These are phyloP conservation scores for Agrochola macilenta DNA, from an alignment of 2,888 invertebrate species.

Conservation along the genomic window DNA sequence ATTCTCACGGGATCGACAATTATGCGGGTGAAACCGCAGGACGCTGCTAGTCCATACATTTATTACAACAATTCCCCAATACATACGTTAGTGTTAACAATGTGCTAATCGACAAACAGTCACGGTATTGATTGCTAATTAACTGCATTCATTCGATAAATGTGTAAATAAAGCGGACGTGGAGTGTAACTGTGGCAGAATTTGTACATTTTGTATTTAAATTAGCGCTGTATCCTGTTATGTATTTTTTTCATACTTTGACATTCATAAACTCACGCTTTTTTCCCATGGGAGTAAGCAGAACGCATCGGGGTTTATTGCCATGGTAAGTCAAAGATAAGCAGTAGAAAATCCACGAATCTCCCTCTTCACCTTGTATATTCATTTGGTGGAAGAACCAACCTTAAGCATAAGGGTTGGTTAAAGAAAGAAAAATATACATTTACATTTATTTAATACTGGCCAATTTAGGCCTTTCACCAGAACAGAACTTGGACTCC, in stretches of 20 bases:
- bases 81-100: background rate
- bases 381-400: background rate
- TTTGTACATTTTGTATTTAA: constrained; percentile 1
- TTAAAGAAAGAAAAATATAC: background rate
- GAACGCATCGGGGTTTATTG: background rate
- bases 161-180: constrained; percentile 27
- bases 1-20: no score
- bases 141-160: constrained; percentile 44
- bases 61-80: background rate
- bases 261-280: background rate
- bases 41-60: no score
- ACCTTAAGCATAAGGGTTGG: no score
- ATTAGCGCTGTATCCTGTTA: background rate
- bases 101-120: constrained; percentile 51
- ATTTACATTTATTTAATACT: no score
- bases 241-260: no score
- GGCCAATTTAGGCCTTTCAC: background rate
- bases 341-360: background rate
- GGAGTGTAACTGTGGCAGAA: constrained; percentile 7
- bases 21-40: no score
- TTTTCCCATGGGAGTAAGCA: background rate
- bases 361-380: background rate
- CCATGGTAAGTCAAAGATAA: background rate
- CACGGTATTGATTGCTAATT: constrained; percentile 59
- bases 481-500: background rate